Evolutionary conservation across 2,113 vertebrate species (phyloP).

Genomic region (Ornithorhynchus anatinus): DNA sequence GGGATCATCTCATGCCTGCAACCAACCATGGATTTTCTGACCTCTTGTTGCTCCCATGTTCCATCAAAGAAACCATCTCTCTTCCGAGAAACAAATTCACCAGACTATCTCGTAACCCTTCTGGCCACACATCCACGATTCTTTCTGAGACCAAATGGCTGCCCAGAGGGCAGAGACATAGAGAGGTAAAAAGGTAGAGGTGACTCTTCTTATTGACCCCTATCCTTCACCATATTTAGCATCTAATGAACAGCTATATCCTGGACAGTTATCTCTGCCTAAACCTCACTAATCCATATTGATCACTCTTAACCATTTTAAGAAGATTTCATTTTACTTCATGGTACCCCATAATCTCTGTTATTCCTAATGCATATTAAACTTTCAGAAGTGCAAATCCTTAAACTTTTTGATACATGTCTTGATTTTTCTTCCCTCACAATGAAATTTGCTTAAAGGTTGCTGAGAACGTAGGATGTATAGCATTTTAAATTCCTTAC

Average conservation of each 20-base stretch:
- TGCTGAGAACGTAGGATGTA: not conserved
- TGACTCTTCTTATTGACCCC: no score
- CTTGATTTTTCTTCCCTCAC: not conserved
- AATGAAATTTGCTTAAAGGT: not conserved
- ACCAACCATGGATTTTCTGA: no score
- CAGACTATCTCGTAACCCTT: no score
- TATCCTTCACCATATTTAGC: no score
- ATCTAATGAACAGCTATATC: not conserved
- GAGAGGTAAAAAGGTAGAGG: no score
- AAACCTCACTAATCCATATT: not conserved
- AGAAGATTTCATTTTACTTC: conserved; percentile 17
- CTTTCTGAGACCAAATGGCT: no score
- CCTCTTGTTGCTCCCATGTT: no score
- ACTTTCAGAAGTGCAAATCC: not conserved
- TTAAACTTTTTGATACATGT: not conserved
- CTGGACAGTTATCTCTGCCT: not conserved
- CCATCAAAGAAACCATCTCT: no score
- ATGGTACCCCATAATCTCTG: not conserved
- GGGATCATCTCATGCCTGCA: no score
- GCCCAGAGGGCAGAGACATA: no score
- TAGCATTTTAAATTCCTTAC: conserved; percentile 3
- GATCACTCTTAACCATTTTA: conserved; percentile 30
- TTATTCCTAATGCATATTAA: conserved; percentile 7
- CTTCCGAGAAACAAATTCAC: no score
- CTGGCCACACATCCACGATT: no score